A percentile compares a stretch with the other conserved stretches of the same genome.
Evolutionary conservation across 2,888 invertebrate species (phyloP).

Genomic region (Drosophila ustulata): DNA sequence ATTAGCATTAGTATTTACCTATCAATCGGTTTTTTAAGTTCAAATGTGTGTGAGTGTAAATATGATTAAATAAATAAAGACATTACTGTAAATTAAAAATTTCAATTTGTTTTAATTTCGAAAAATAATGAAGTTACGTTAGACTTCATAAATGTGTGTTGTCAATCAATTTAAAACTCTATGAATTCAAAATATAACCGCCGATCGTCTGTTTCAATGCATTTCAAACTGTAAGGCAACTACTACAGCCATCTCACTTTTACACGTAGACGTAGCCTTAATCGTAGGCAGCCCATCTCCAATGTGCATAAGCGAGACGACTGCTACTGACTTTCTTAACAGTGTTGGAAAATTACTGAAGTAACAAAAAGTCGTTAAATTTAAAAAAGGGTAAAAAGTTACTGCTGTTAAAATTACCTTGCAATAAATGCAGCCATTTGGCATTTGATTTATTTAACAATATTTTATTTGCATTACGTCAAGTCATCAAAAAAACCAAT

Average conservation of each 20-base stretch:
- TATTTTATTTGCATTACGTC: conserved; percentile 1
- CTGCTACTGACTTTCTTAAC: not conserved
- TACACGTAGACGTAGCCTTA: rapidly evolving
- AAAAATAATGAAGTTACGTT: not conserved
- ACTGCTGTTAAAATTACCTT: conserved; percentile 2
- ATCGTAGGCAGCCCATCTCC: rapidly evolving
- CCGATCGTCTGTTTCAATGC: not conserved
- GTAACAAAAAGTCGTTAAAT: not conserved
- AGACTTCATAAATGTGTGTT: not conserved
- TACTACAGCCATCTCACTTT: conserved; percentile 12
- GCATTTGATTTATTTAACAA: conserved; percentile 6
- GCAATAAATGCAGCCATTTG: not conserved
- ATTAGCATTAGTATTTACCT: conserved; percentile 46
- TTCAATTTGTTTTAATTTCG: not conserved
- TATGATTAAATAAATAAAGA: conserved; percentile 35
- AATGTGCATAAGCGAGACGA: conserved; percentile 19
- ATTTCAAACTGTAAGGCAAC: conserved; percentile 38
- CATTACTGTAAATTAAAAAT: conserved; percentile 22
- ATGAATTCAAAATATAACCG: conserved; percentile 6
- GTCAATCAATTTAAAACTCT: too few relatives aligned
- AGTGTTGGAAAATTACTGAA: conserved; percentile 23
- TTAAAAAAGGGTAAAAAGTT: conserved; percentile 1
- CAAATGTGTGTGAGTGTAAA: conserved; percentile 52
- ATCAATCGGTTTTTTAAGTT: conserved; percentile 35
- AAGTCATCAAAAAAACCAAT: conserved; percentile 4